These are phyloP conservation scores for Zapus hudsonius DNA, from an alignment of 2,113 vertebrate species.

Conservation along the genomic window DNA sequence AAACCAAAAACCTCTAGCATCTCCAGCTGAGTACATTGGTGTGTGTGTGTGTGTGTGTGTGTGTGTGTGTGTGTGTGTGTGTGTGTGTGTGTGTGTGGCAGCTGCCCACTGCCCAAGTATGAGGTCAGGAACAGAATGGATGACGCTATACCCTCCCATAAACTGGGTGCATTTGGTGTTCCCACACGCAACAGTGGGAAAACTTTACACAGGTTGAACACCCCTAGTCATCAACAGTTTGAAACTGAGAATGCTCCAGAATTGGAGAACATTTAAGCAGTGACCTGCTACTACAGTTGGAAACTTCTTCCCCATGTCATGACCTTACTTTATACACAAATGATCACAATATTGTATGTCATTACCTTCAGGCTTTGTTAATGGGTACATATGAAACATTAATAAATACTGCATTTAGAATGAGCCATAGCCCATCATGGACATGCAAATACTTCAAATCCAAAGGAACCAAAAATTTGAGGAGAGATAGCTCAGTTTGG, in stretches of 20 bases:
- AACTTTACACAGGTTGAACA: no score
- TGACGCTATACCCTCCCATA: not conserved
- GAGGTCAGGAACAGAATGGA: not conserved
- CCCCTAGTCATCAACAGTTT: not conserved
- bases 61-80: accelerated
- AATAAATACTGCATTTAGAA: not conserved
- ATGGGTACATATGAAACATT: not conserved
- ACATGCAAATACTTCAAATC: not conserved
- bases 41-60: accelerated
- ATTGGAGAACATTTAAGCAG: not conserved
- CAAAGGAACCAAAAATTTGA: no score
- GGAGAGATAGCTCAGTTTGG: no score
- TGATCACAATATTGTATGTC: not conserved
- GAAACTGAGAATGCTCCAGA: not conserved
- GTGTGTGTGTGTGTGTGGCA: accelerated
- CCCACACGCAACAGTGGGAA: not conserved
- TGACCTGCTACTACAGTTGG: not conserved
- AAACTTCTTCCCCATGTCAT: not conserved
- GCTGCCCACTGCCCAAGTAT: accelerated
- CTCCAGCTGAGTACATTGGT: no score
- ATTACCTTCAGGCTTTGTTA: not conserved
- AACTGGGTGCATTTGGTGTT: not conserved
- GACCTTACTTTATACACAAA: not conserved
- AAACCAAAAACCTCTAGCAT: accelerated
- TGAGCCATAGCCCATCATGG: not conserved